A percentile compares a stretch with the other conserved stretches of the same genome.
These are phyloP conservation scores for Bovichtus diacanthus DNA, from an alignment of 2,797 vertebrate species.

Conservation along the genomic window DNA sequence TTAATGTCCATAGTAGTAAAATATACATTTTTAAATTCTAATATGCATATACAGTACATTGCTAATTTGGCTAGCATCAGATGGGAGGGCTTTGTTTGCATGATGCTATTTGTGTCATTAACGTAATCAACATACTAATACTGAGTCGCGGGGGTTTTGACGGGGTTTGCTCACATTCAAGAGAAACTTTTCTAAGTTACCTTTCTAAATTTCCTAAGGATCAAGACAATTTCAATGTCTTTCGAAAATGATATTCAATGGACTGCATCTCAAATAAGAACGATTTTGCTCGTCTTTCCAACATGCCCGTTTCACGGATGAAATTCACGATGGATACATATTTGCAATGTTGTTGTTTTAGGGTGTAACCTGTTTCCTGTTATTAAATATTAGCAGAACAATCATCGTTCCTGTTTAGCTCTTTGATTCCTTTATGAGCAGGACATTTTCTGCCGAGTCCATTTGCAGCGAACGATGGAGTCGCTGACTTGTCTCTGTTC, in stretches of 20 bases:
- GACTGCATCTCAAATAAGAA: neutral
- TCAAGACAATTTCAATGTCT: neutral
- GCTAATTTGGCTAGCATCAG: neutral
- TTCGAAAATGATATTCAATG: neutral
- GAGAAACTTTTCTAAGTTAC: too few relatives aligned
- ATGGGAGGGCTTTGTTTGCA: neutral
- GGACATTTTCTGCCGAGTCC: conserved; percentile 26
- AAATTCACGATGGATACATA: conserved; percentile 10
- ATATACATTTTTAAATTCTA: too few relatives aligned
- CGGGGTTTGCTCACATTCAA: too few relatives aligned
- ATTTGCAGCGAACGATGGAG: neutral
- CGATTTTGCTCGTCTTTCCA: neutral
- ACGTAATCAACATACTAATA: too few relatives aligned
- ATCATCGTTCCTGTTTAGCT: conserved; percentile 20
- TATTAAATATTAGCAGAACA: conserved; percentile 53
- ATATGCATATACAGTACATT: neutral
- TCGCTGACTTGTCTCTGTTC: neutral
- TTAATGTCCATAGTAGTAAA: neutral
- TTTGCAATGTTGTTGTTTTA: conserved; percentile 19
- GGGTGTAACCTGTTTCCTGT: conserved; percentile 16
- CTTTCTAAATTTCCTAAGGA: too few relatives aligned
- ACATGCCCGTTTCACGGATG: neutral
- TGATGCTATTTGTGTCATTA: too few relatives aligned
- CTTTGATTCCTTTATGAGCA: conserved; percentile 13
- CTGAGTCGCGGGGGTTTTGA: too few relatives aligned